Evolutionary conservation across 1,140 invertebrate genomes (phyloP).

Genomic region (Sinella curviseta): DNA sequence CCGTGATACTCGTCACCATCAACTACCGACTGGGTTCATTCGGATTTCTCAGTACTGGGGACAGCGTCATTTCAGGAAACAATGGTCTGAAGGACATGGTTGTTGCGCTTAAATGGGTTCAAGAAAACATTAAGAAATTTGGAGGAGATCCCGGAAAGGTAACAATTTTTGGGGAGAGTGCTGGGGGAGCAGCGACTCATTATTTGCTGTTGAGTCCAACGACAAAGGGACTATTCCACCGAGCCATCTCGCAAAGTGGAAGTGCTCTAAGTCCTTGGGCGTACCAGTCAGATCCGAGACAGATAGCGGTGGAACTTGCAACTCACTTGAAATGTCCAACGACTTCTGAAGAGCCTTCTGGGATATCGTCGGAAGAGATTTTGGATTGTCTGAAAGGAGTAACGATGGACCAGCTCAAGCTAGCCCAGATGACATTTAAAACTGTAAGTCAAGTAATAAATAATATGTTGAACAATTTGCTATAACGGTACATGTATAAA

Average conservation of each 20-base stretch:
- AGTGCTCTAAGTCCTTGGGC: slow-evolving; percentile 65
- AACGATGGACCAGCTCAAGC: too few species aligned
- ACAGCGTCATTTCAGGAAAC: neutral
- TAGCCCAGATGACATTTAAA: too few species aligned
- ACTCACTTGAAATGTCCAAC: slow-evolving; percentile 48
- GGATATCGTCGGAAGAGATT: neutral
- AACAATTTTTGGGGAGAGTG: neutral
- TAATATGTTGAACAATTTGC: too few species aligned
- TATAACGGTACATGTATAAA: too few species aligned
- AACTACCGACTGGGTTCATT: slow-evolving; percentile 6
- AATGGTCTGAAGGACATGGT: slow-evolving; percentile 10
- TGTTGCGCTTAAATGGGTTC: slow-evolving; percentile 1
- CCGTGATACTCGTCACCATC: neutral
- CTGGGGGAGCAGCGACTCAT: neutral
- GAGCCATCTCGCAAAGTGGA: slow-evolving; percentile 67
- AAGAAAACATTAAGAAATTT: neutral
- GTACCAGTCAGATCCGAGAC: slow-evolving; percentile 53
- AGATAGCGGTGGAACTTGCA: slow-evolving; percentile 55
- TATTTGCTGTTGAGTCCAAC: neutral
- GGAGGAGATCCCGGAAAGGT: neutral
- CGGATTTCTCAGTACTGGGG: slow-evolving; percentile 9
- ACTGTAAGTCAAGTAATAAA: too few species aligned
- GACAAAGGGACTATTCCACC: slow-evolving; percentile 60
- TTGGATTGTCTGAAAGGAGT: neutral
- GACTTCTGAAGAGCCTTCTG: neutral